These are phyloP conservation scores for Sebastes taczanowskii DNA, from an alignment of 2,797 vertebrate genomes.

Conservation along the genomic window DNA sequence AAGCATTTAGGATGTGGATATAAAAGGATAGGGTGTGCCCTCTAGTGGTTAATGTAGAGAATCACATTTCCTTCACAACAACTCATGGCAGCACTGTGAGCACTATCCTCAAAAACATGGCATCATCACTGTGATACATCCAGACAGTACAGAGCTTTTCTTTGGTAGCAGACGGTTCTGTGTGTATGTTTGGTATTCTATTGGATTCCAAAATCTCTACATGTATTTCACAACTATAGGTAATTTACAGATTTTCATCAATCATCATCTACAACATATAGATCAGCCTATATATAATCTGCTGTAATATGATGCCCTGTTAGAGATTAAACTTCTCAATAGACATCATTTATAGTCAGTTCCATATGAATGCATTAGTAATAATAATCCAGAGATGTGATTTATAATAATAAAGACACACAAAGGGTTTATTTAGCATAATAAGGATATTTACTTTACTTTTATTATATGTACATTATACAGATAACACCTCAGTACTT, in stretches of 20 bases:
- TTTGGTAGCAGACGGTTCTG: too few relatives aligned
- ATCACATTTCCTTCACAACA: not conserved
- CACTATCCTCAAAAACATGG: not conserved
- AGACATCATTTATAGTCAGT: not conserved
- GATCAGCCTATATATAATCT: too few relatives aligned
- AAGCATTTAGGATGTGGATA: not conserved
- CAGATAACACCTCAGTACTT: not conserved
- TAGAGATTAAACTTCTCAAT: not conserved
- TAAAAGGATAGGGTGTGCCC: constrained; percentile 4
- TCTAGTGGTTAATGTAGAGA: constrained; percentile 32
- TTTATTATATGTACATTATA: too few relatives aligned
- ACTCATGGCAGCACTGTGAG: not conserved
- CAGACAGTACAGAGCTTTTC: not conserved
- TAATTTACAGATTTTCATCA: not conserved
- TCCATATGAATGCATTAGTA: not conserved
- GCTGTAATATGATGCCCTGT: not conserved
- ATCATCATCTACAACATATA: too few relatives aligned
- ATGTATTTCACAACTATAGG: too few relatives aligned
- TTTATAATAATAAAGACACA: not conserved
- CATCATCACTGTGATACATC: too few relatives aligned
- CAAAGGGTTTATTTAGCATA: not conserved
- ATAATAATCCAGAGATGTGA: not conserved
- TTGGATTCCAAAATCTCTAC: too few relatives aligned
- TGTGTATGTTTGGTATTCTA: too few relatives aligned
- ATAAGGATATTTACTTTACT: not conserved